phyloP scores from a whole-genome alignment of 2,888 invertebrate species.

The Drosophila mimica region DNA sequence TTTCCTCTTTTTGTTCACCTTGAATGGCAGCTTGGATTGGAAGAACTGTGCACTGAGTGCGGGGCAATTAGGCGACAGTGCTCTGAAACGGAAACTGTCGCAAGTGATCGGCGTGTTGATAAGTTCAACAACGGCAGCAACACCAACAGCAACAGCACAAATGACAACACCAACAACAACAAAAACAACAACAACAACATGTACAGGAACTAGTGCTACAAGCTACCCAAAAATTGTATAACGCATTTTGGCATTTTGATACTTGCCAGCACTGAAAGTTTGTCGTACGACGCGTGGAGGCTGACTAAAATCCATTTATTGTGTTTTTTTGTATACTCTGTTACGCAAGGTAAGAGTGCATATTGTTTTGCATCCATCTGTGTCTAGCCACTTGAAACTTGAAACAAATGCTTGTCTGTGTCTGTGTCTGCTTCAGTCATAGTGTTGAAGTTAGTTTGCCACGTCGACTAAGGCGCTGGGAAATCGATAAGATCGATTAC shows the following conservation, averaged over 20 bases:
- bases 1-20: conserved; percentile 59
- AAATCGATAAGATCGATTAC: background rate
- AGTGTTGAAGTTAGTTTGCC: background rate
- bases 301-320: conserved; percentile 60
- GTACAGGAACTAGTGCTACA: conserved; percentile 41
- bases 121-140: conserved; percentile 61
- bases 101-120: conserved; percentile 82
- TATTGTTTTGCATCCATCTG: background rate
- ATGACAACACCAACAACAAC: conserved; percentile 26
- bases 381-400: background rate
- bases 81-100: conserved; percentile 81
- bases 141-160: conserved; percentile 32
- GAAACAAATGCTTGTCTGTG: background rate
- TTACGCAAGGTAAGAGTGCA: background rate
- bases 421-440: background rate
- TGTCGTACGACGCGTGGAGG: conserved; percentile 42
- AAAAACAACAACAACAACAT: background rate
- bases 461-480: background rate
- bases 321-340: conserved; percentile 3
- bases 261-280: conserved; percentile 55
- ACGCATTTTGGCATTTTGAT: conserved; percentile 63
- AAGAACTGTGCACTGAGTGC: conserved; percentile 34
- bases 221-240: conserved; percentile 50
- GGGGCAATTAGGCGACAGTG: conserved; percentile 69
- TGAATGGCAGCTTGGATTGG: conserved; percentile 48